Percentiles rank a stretch among this genome's conserved stretches.
phyloP scores from a whole-genome alignment of 2,888 invertebrate genomes.

The Steinernema carpocapsae region DNA sequence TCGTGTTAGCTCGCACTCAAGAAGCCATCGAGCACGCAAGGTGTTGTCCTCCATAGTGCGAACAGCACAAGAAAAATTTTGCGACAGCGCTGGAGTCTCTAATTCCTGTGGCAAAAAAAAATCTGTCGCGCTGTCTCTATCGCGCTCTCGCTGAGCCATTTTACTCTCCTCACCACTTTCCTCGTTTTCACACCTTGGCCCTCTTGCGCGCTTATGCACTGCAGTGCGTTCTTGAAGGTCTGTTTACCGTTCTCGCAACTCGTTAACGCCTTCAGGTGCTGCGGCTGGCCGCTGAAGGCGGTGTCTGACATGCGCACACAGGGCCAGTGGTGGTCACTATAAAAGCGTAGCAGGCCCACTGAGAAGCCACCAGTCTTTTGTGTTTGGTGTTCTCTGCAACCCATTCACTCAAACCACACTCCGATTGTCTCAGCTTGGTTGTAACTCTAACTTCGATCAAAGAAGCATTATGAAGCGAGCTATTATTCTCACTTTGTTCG shows the following conservation, averaged over 20 bases:
- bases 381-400: slow-evolving; percentile 15
- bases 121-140: neutral
- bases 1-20: neutral
- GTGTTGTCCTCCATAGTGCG: neutral
- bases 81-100: slow-evolving; percentile 8
- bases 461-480: slow-evolving; percentile 1
- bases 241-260: slow-evolving; percentile 27
- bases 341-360: neutral
- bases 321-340: slow-evolving; percentile 14
- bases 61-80: slow-evolving; percentile 8
- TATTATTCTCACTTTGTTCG: slow-evolving; percentile 21
- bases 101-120: slow-evolving; percentile 29
- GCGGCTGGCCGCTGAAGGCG: neutral
- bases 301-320: neutral
- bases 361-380: slow-evolving; percentile 19
- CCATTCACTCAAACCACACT: slow-evolving; percentile 29
- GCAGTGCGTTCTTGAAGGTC: neutral
- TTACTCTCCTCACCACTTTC: slow-evolving; percentile 1
- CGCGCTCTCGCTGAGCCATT: neutral
- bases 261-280: slow-evolving; percentile 26
- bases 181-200: slow-evolving; percentile 25
- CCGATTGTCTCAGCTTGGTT: slow-evolving; percentile 31
- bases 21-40: neutral
- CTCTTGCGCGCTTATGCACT: neutral
- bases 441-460: neutral